Evolutionary conservation across 1,140 invertebrate genomes (phyloP).

Genomic region (Metaphire vulgaris): DNA sequence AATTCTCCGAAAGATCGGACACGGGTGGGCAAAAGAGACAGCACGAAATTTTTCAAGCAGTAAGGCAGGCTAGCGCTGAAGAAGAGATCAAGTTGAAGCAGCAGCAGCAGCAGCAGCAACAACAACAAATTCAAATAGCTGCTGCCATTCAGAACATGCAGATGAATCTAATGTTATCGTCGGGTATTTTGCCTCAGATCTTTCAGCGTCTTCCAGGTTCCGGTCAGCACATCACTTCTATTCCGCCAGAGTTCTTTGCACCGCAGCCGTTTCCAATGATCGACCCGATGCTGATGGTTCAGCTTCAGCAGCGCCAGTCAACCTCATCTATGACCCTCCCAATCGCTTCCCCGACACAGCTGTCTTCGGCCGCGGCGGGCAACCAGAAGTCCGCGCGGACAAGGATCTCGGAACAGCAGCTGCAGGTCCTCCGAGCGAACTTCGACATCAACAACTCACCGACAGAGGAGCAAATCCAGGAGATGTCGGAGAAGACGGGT

Average conservation of each 20-base stretch:
- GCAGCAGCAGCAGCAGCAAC: slow-evolving; percentile 25
- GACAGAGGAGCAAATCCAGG: slow-evolving; percentile 84
- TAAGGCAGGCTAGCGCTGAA: slow-evolving; percentile 61
- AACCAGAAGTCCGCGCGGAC: slow-evolving; percentile 87
- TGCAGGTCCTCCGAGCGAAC: slow-evolving; percentile 89
- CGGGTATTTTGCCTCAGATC: neutral
- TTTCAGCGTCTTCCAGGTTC: neutral
- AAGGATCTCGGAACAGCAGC: slow-evolving; percentile 91
- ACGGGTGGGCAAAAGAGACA: slow-evolving; percentile 52
- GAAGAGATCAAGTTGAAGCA: slow-evolving; percentile 36
- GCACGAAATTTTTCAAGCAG: too few relatives aligned
- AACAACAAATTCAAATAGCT: slow-evolving; percentile 35
- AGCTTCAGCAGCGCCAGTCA: slow-evolving; percentile 45
- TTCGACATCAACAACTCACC: slow-evolving; percentile 99
- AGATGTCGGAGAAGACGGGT: slow-evolving; percentile 73
- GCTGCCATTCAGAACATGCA: neutral
- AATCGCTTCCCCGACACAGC: neutral
- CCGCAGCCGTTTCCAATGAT: slow-evolving; percentile 17
- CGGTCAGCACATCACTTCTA: neutral
- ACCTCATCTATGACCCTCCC: slow-evolving; percentile 35
- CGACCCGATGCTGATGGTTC: neutral
- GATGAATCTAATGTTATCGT: neutral
- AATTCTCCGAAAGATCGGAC: slow-evolving; percentile 14
- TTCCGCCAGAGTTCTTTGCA: slow-evolving; percentile 32
- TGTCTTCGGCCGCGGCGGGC: slow-evolving; percentile 26